Percentiles rank a stretch among this genome's conserved stretches.
Evolutionary conservation across 2,113 vertebrate genomes (phyloP).

Genomic region (Salvator merianae): DNA sequence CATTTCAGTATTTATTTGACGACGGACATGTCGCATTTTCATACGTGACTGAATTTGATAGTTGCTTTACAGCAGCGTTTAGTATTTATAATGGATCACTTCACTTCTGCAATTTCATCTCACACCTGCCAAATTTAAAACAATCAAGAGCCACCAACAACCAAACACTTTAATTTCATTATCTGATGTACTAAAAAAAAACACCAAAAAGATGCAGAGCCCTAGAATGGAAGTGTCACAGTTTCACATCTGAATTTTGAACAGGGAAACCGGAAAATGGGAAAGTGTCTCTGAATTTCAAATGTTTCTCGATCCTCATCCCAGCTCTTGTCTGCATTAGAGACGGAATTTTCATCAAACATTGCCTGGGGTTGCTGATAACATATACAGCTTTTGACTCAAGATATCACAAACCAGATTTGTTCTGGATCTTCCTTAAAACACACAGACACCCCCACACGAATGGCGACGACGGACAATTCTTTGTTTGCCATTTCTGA

Average conservation of each 20-base stretch:
- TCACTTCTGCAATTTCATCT: not conserved
- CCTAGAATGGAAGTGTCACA: not conserved
- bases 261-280: not conserved
- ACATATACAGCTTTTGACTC: conserved; percentile 54
- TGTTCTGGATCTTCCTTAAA: not conserved
- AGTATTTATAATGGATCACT: not conserved
- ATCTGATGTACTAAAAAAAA: not conserved
- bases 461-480: conserved; percentile 40
- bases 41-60: not conserved
- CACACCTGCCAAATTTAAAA: not conserved
- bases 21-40: not conserved
- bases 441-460: not conserved
- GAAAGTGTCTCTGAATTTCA: not conserved
- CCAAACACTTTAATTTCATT: not conserved
- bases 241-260: not conserved
- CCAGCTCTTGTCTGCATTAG: not conserved
- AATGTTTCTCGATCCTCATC: not conserved
- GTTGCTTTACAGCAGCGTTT: not conserved
- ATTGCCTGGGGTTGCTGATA: conserved; percentile 52
- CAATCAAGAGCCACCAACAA: not conserved
- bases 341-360: not conserved
- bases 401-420: conserved; percentile 54
- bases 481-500: conserved; percentile 58
- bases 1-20: not conserved
- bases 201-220: not conserved